Evolutionary conservation across 2,113 vertebrate species (phyloP).

Genomic region (Etheostoma cragini): DNA sequence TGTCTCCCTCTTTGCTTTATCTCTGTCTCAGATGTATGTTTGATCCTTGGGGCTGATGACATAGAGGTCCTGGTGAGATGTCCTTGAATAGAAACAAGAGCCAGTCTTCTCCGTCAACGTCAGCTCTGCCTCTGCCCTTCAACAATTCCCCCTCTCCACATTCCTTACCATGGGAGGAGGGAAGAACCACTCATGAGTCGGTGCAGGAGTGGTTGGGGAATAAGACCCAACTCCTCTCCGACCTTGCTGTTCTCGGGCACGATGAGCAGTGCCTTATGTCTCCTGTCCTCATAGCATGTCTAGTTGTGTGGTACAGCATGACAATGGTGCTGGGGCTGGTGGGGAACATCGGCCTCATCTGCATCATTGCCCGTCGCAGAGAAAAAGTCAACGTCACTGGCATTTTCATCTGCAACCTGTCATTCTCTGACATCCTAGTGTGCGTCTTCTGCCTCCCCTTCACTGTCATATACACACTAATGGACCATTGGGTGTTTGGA

Average conservation of each 20-base stretch:
- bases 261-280: conserved; percentile 85
- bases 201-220: conserved; percentile 49
- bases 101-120: conserved; percentile 42
- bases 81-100: conserved; percentile 65
- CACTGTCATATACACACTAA: conserved; percentile 90
- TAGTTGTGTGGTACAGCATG: conserved; percentile 88
- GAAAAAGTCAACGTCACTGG: conserved; percentile 92
- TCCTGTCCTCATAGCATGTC: conserved; percentile 80
- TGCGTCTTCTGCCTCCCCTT: conserved; percentile 93
- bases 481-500: conserved; percentile 96
- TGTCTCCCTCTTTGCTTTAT: conserved; percentile 23
- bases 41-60: conserved; percentile 49
- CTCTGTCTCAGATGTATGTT: conserved; percentile 55
- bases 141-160: conserved; percentile 50
- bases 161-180: conserved; percentile 54
- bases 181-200: conserved; percentile 22
- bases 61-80: conserved; percentile 66
- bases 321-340: conserved; percentile 90
- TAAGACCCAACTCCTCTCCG: conserved; percentile 64
- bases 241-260: conserved; percentile 77
- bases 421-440: conserved; percentile 93
- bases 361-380: conserved; percentile 88
- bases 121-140: conserved; percentile 46
- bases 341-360: conserved; percentile 91
- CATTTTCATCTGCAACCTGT: conserved; percentile 92